phyloP scores from a whole-genome alignment of 2,888 invertebrate genomes.

The Drosophila rellima region DNA sequence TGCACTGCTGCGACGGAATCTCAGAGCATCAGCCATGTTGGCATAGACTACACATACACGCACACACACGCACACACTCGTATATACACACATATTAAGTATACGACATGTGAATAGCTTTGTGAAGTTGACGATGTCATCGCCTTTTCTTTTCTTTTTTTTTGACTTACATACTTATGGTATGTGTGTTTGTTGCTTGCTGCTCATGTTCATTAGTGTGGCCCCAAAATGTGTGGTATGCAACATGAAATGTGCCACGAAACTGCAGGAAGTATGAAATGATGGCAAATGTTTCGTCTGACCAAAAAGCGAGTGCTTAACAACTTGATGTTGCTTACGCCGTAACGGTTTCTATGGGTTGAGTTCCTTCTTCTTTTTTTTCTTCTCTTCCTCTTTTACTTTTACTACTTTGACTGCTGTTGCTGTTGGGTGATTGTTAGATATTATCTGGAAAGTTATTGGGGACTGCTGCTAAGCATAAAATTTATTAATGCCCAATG shows the following conservation, averaged over 20 bases:
- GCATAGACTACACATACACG: slow-evolving; percentile 15
- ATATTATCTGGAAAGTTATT: slow-evolving; percentile 78
- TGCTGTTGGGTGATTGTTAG: slow-evolving; percentile 67
- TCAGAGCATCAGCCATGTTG: slow-evolving; percentile 7
- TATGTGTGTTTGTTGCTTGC: slow-evolving; percentile 28
- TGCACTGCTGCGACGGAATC: slow-evolving; percentile 4
- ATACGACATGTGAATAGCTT: slow-evolving; percentile 75
- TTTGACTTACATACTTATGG: slow-evolving; percentile 14
- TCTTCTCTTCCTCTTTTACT: background rate
- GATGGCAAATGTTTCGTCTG: slow-evolving; percentile 37
- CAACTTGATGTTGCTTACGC: slow-evolving; percentile 36
- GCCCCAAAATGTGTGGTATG: slow-evolving; percentile 68
- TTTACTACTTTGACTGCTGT: slow-evolving; percentile 13
- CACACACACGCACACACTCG: slow-evolving; percentile 4
- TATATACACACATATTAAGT: slow-evolving; percentile 53
- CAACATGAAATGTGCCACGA: slow-evolving; percentile 65
- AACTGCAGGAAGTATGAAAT: slow-evolving; percentile 58
- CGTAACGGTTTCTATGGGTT: slow-evolving; percentile 29
- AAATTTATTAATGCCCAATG: slow-evolving; percentile 75
- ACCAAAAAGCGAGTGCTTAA: slow-evolving; percentile 43
- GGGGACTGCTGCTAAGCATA: slow-evolving; percentile 72
- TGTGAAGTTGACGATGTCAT: slow-evolving; percentile 68
- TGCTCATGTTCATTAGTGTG: slow-evolving; percentile 69
- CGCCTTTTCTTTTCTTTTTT: slow-evolving; percentile 18
- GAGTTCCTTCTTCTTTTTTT: background rate